Conservation (phyloP, 1,140 invertebrate genomes). For the Lepidurus apus region DNA sequence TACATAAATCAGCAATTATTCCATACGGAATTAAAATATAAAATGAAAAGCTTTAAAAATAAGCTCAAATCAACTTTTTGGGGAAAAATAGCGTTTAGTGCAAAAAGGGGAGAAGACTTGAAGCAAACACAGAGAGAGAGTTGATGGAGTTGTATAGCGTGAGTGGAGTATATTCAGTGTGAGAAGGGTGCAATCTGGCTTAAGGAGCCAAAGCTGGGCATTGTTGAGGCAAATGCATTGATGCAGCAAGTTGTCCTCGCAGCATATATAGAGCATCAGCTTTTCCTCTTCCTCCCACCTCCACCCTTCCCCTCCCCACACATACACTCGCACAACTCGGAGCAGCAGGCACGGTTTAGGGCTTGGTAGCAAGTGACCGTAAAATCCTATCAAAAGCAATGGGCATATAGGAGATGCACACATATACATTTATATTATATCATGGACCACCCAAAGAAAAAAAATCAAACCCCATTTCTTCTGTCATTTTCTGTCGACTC, state of each 20-base stretch:
- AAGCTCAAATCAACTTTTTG: no score
- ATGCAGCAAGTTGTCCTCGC: slow-evolving; percentile 11
- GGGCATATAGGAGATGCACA: not conserved
- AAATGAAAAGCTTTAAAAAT: no score
- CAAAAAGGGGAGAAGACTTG: not conserved
- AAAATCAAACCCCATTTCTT: not conserved
- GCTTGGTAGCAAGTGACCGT: slow-evolving; percentile 17
- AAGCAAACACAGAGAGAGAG: not conserved
- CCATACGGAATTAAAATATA: no score
- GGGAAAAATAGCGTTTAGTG: no score
- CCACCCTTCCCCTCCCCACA: not conserved
- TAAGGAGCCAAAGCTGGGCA: slow-evolving; percentile 20
- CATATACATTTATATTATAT: slow-evolving; percentile 11
- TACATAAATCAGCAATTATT: no score
- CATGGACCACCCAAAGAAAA: not conserved
- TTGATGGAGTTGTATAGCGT: not conserved
- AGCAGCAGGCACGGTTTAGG: slow-evolving; percentile 20
- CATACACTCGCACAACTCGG: not conserved
- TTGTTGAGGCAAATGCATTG: slow-evolving; percentile 19
- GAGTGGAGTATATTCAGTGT: slow-evolving; percentile 2
- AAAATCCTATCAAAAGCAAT: slow-evolving; percentile 20
- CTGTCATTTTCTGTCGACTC: not conserved
- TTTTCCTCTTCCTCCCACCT: not conserved
- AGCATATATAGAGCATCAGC: not conserved
- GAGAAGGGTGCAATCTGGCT: slow-evolving; percentile 17